Evolutionary conservation across 2,888 invertebrate species (phyloP), one percentile per base, ranked within the genome.

Genomic region (Brachylomia viminalis): DNA sequence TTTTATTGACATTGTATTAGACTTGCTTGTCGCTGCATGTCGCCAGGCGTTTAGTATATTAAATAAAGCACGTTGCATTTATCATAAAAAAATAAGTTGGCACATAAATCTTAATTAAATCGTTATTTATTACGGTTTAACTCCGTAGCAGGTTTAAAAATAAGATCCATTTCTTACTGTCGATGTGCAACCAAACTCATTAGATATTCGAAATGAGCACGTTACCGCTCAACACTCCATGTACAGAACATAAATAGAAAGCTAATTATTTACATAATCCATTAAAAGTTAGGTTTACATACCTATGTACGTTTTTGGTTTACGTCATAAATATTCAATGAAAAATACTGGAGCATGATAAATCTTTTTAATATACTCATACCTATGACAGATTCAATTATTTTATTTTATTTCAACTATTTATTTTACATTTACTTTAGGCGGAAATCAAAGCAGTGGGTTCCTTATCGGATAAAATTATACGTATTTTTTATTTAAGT

Each of bases 221-320:
- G 84, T 79, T 84, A 77, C 75, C 74, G 71, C 78, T 80, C 83
- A 78, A 68, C 76, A 65, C 69, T 58, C 83, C 84, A 62, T 86
- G 82, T 82, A 78, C 71, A 85, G 86, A 79, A 73, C 71, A 84
- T 86, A 84, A 86, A 78, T 87, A 90, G 89, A 89, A 90, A 90
- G 90, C 83, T 82, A 89, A 85, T 88, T 87, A 90, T 88, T 90
- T 86, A 84, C 86, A 85, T 87, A 87, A 78, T 77, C 83, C 82
- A 78, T 86, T 86, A 78, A 77, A 82, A 83, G 81, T 75, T 80
- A 80, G 45, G 67, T 75, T 72, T 62, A 80, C 74, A 80, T 84
- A 77, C 68, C 71, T 59, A 54, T 69, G 79, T 59, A 73, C 82
- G 67, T 66, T 75, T 83, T 83, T 76, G 68, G 83, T 30, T 62